Evolutionary conservation across 1,140 invertebrate species (phyloP).

Genomic region (Drosophila lini): DNA sequence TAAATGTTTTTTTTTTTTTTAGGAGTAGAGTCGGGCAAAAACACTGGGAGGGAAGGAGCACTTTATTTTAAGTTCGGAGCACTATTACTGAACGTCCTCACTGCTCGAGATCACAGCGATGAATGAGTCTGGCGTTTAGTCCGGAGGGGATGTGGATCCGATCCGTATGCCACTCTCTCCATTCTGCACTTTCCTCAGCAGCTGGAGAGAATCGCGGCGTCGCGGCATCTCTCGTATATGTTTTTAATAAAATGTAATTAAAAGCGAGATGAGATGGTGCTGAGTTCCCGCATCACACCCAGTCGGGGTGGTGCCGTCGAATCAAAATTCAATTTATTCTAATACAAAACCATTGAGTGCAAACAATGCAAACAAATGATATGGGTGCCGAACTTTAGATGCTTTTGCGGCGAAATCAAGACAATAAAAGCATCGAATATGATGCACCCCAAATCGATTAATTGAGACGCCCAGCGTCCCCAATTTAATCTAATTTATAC

Average conservation of each 20-base stretch:
- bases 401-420: slow-evolving; percentile 55
- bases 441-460: slow-evolving; percentile 23
- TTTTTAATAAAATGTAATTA: slow-evolving; percentile 68
- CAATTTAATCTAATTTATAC: slow-evolving; percentile 18
- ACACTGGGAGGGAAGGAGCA: slow-evolving; percentile 11
- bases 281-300: slow-evolving; percentile 55
- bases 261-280: slow-evolving; percentile 28
- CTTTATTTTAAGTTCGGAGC: slow-evolving; percentile 13
- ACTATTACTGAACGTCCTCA: slow-evolving; percentile 52
- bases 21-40: neutral
- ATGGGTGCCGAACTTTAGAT: slow-evolving; percentile 23
- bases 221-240: slow-evolving; percentile 47
- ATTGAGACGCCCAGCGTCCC: slow-evolving; percentile 87
- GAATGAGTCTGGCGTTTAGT: slow-evolving; percentile 64
- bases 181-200: slow-evolving; percentile 24
- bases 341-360: slow-evolving; percentile 73
- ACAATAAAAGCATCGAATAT: slow-evolving; percentile 49
- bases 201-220: slow-evolving; percentile 1
- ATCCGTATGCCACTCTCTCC: slow-evolving; percentile 19
- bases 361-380: slow-evolving; percentile 50
- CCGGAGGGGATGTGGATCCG: slow-evolving; percentile 25
- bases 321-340: slow-evolving; percentile 78
- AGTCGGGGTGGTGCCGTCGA: slow-evolving; percentile 34
- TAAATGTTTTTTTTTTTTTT: neutral
- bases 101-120: slow-evolving; percentile 54